Conservation (phyloP, 2,113 vertebrate genomes). For the Alexandromys fortis region DNA sequence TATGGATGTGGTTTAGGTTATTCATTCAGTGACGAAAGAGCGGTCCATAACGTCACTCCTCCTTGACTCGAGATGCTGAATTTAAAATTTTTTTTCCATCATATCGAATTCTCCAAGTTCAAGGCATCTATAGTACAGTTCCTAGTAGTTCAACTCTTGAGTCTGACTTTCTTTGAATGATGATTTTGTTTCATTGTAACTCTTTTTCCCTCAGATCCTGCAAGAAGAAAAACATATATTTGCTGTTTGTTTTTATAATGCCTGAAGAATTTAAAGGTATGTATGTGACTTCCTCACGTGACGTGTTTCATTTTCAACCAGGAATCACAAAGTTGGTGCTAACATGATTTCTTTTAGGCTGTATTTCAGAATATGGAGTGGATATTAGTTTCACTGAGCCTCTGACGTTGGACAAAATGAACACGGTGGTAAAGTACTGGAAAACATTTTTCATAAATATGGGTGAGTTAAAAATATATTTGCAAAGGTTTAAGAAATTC, state of each 20-base stretch:
- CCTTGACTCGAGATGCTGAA: neutral
- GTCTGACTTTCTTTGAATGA: neutral
- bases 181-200: constrained; percentile 44
- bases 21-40: neutral
- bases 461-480: constrained; percentile 71
- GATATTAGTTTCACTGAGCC: constrained; percentile 80
- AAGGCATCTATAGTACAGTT: neutral
- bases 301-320: constrained; percentile 19
- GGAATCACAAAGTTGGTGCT: constrained; percentile 26
- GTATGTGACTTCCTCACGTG: neutral
- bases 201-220: constrained; percentile 61
- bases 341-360: constrained; percentile 72
- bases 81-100: neutral
- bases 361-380: constrained; percentile 72
- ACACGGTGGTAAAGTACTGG: constrained; percentile 73
- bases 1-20: neutral
- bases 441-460: constrained; percentile 48
- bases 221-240: constrained; percentile 66
- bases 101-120: constrained; percentile 26
- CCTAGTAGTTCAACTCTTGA: neutral
- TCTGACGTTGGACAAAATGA: constrained; percentile 77
- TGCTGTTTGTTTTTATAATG: constrained; percentile 77
- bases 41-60: neutral
- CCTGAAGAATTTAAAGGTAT: constrained; percentile 76
- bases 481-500: constrained; percentile 52